These are phyloP conservation scores for Argyrosomus regius DNA, from an alignment of 2,797 vertebrate genomes.

Conservation along the genomic window DNA sequence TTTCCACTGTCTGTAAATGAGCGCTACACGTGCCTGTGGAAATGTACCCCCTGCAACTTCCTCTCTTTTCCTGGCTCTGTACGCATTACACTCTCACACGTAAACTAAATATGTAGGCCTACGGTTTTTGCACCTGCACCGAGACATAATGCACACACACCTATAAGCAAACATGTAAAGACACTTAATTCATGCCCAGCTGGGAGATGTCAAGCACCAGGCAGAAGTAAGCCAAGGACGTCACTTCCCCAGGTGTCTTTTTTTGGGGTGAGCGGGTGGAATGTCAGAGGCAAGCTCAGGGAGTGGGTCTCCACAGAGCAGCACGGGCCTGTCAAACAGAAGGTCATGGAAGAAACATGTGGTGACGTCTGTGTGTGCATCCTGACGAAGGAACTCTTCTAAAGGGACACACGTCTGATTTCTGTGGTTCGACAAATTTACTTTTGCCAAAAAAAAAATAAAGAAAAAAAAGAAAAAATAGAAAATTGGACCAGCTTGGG, in stretches of 20 bases:
- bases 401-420: slow-evolving; percentile 68
- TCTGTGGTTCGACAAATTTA: slow-evolving; percentile 81
- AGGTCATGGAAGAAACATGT: slow-evolving; percentile 53
- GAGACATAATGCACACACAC: slow-evolving; percentile 58
- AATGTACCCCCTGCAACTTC: slow-evolving; percentile 75
- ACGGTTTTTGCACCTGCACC: slow-evolving; percentile 63
- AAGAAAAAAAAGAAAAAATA: slow-evolving; percentile 50
- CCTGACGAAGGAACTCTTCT: slow-evolving; percentile 53
- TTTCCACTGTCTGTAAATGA: slow-evolving; percentile 78
- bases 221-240: slow-evolving; percentile 68
- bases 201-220: slow-evolving; percentile 69
- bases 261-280: slow-evolving; percentile 44
- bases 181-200: slow-evolving; percentile 62
- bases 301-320: slow-evolving; percentile 81
- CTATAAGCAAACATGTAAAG: slow-evolving; percentile 58
- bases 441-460: slow-evolving; percentile 81
- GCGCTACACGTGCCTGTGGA: slow-evolving; percentile 79
- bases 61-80: slow-evolving; percentile 67
- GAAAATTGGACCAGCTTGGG: slow-evolving; percentile 74
- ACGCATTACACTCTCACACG: slow-evolving; percentile 48
- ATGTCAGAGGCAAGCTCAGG: slow-evolving; percentile 76
- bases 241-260: slow-evolving; percentile 53
- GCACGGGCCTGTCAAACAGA: slow-evolving; percentile 64
- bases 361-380: slow-evolving; percentile 64
- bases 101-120: slow-evolving; percentile 54